These are phyloP conservation scores for Petromus typicus DNA, from an alignment of 2,113 vertebrate genomes.

Conservation along the genomic window DNA sequence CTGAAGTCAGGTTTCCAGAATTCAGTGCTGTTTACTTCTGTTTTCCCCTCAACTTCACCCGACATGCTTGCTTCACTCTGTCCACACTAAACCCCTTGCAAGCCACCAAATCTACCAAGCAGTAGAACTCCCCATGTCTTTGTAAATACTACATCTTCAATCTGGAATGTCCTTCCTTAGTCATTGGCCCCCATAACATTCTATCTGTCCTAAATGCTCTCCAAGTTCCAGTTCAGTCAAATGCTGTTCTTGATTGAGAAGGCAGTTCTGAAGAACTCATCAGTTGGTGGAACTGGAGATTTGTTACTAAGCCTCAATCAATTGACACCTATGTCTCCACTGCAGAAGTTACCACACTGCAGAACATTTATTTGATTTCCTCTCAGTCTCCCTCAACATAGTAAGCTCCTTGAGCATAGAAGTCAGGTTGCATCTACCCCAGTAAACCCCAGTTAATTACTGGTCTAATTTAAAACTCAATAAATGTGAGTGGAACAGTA, in stretches of 20 bases:
- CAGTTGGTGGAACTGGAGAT: background rate
- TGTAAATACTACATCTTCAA: background rate
- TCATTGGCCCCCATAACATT: background rate
- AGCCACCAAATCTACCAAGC: background rate
- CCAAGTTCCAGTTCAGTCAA: background rate
- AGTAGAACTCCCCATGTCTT: background rate
- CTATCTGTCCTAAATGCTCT: background rate
- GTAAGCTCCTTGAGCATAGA: background rate
- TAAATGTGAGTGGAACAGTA: background rate
- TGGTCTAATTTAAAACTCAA: conserved; percentile 29
- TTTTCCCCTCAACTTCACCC: background rate
- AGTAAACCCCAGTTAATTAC: background rate
- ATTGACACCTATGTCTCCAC: background rate
- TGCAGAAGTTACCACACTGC: background rate
- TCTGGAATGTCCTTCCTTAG: background rate
- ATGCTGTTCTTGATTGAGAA: background rate
- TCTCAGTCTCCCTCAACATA: background rate
- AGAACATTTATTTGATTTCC: background rate
- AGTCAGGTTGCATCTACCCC: background rate
- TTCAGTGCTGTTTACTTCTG: background rate
- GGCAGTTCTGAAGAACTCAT: background rate
- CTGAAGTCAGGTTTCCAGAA: conserved; percentile 15
- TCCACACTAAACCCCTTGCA: background rate
- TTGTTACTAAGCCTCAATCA: background rate
- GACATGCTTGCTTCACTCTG: background rate